A percentile compares a stretch with the other conserved stretches of the same genome.
Evolutionary conservation across 1,140 invertebrate genomes (phyloP).

Genomic region (Leptopilina clavipes): DNA sequence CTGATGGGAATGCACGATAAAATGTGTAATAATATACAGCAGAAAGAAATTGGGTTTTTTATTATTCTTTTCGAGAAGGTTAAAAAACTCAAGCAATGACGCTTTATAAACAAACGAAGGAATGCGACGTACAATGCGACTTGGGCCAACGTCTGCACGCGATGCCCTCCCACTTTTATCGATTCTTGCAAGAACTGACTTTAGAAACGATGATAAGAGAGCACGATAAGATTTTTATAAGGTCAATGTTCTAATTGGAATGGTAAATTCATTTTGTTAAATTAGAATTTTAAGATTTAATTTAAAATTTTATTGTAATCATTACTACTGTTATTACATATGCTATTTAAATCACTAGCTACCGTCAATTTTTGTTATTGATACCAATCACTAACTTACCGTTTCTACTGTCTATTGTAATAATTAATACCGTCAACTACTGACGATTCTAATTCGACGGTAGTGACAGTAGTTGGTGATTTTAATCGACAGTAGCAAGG

Average conservation of each 20-base stretch:
- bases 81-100: neutral
- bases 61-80: neutral
- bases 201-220: neutral
- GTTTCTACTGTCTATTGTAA: too few species aligned
- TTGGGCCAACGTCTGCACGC: slow-evolving; percentile 12
- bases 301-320: too few species aligned
- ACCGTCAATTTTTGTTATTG: too few species aligned
- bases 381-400: too few species aligned
- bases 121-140: slow-evolving; percentile 3
- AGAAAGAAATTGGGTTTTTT: slow-evolving; percentile 11
- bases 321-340: too few species aligned
- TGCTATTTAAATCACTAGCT: too few species aligned
- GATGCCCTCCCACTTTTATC: slow-evolving; percentile 6
- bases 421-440: too few species aligned
- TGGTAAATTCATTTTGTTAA: too few species aligned
- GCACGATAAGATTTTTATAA: neutral
- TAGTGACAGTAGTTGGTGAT: too few species aligned
- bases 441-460: too few species aligned
- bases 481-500: too few species aligned
- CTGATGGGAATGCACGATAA: slow-evolving; percentile 1
- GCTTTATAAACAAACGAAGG: slow-evolving; percentile 7
- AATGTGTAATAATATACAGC: neutral
- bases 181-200: neutral
- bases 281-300: too few species aligned
- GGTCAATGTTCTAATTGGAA: slow-evolving; percentile 17